Evolutionary conservation across 2,113 vertebrate species (phyloP), one percentile per base, ranked within the genome.

Genomic region (Proteles cristata): DNA sequence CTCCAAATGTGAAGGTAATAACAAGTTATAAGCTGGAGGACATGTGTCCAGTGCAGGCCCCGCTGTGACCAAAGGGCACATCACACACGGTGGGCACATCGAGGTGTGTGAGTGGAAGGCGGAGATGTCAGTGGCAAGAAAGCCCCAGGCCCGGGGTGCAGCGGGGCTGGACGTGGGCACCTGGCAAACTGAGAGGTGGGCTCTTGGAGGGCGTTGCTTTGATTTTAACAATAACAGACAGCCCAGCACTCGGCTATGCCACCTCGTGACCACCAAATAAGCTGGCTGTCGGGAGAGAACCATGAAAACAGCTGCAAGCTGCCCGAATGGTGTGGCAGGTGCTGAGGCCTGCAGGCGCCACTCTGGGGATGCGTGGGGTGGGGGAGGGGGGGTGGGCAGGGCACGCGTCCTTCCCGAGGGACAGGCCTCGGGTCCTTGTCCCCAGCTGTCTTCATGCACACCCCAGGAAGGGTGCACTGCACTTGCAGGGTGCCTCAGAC

Each of bases 11-110:
- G 35, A 76, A 89, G 88, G 48, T 69, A 11, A 77, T 8, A 23
- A 11, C 48, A 43, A 77, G 83, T 53, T 35, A 50, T 7, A n/a
- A 53, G 39, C 50, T 2, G 43, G 93, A 39, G 8, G 9, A 58
- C 21, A 39, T 39, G 7, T 4, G 1, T 50, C 48, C 31, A 63
- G 31, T 2, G 10, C 5, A 19, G 43, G 19, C 63, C 12, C 45
- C 39, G 11, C 35, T 26, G 33, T 77, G 33, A 45, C 50, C 0
- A 4, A 6, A n/a, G 26, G 61, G 35, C 69, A 43, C 50, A 4
- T 33, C 35, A 7, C 31, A 28, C 86, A 55, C 0, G 2, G 11
- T 16, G 19, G 21, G 19, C 2, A 8, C 68, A 17, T 1, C 8
- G 68, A 35, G 68, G 68, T 21, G 19, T 21, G 4, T 35, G n/a